These are phyloP conservation scores for Lateolabrax maculatus DNA, from an alignment of 2,797 vertebrate genomes.

Conservation along the genomic window DNA sequence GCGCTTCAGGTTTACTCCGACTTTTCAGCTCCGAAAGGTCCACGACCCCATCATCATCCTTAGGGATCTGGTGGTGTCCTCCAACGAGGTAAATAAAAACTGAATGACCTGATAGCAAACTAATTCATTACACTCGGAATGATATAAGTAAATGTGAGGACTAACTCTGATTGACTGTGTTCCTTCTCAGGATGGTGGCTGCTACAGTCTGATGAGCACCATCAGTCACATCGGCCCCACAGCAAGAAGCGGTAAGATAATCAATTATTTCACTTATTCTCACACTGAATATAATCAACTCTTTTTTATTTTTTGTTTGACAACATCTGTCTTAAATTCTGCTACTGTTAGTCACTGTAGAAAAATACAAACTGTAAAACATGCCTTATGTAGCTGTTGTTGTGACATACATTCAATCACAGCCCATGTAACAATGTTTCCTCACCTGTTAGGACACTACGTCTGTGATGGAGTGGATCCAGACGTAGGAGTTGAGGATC, in stretches of 20 bases:
- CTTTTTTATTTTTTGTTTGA: background rate
- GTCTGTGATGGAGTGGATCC: constrained; percentile 9
- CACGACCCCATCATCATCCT: background rate
- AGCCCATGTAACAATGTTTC: background rate
- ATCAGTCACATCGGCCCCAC: background rate
- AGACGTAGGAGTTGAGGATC: background rate
- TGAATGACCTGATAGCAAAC: background rate
- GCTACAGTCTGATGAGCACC: constrained; percentile 1
- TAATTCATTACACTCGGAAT: background rate
- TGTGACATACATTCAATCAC: background rate
- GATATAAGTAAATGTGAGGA: background rate
- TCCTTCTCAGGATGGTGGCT: background rate
- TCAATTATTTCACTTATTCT: too few relatives aligned
- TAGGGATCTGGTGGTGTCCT: constrained; percentile 13
- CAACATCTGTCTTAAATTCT: background rate
- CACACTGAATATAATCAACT: too few relatives aligned
- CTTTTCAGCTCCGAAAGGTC: background rate
- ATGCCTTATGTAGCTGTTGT: background rate
- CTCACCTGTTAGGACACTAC: constrained; percentile 18
- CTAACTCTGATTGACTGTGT: background rate
- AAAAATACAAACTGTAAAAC: background rate
- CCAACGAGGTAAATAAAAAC: background rate
- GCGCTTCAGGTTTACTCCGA: background rate
- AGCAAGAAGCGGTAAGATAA: background rate
- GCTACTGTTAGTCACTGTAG: background rate